phyloP scores from a whole-genome alignment of 1,140 invertebrate genomes.

The Brachionus manjavacas region DNA sequence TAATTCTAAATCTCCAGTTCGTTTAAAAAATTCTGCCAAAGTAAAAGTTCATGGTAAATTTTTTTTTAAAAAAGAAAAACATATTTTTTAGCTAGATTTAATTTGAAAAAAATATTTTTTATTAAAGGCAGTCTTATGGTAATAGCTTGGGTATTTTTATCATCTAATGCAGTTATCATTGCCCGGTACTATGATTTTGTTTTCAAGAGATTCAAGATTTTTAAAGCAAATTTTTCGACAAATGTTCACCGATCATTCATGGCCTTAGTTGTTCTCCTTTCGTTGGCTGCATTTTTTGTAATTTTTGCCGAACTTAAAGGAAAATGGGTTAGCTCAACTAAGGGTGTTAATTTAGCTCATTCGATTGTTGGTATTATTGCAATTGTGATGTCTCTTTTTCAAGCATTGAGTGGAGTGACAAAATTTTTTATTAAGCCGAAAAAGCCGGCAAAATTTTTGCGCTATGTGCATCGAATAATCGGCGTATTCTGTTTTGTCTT shows the following conservation, averaged over 20 bases:
- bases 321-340: not conserved
- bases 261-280: not conserved
- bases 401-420: not conserved
- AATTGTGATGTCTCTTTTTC: not conserved
- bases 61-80: not conserved
- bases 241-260: not conserved
- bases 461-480: not conserved
- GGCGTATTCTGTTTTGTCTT: not conserved
- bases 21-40: not conserved
- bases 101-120: not conserved
- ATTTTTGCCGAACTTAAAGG: not conserved
- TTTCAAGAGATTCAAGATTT: not conserved
- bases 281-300: not conserved
- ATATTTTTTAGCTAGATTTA: not conserved
- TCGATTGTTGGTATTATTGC: constrained; percentile 28
- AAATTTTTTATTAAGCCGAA: not conserved
- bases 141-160: constrained; percentile 17
- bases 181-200: constrained; percentile 16
- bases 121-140: not conserved
- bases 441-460: not conserved
- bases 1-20: not conserved
- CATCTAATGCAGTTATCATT: constrained; percentile 19
- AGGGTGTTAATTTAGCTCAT: constrained; percentile 4
- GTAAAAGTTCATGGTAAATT: constrained; percentile 29
- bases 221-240: not conserved